Evolutionary conservation across 2,797 vertebrate genomes (phyloP).

Genomic region (Melanotaenia trifasciata): DNA sequence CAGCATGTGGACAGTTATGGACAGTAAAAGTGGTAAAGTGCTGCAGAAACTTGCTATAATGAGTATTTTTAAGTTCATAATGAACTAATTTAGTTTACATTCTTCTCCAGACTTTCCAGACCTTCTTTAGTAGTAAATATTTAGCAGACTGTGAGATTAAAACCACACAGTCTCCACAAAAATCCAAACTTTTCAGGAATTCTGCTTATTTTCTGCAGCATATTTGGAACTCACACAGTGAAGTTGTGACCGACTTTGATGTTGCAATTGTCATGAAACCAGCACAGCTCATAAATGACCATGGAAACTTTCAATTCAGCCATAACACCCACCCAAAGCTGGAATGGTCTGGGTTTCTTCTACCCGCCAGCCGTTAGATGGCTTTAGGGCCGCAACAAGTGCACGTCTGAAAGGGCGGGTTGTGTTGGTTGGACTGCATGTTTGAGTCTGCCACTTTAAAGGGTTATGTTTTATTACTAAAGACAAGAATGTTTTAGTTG

Average conservation of each 20-base stretch:
- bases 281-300: slow-evolving; percentile 56
- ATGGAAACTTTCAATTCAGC: slow-evolving; percentile 68
- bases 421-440: slow-evolving; percentile 57
- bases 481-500: slow-evolving; percentile 64
- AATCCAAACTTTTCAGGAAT: slow-evolving; percentile 54
- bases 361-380: slow-evolving; percentile 25
- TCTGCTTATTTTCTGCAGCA: slow-evolving; percentile 31
- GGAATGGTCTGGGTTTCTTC: slow-evolving; percentile 40
- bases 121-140: slow-evolving; percentile 55
- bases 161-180: slow-evolving; percentile 58
- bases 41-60: slow-evolving; percentile 4
- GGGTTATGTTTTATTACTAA: slow-evolving; percentile 56
- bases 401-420: slow-evolving; percentile 81
- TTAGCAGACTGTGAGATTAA: slow-evolving; percentile 51
- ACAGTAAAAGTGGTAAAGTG: slow-evolving; percentile 26
- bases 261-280: slow-evolving; percentile 61
- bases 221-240: slow-evolving; percentile 46
- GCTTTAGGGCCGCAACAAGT: slow-evolving; percentile 72
- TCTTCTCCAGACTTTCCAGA: slow-evolving; percentile 37
- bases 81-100: slow-evolving; percentile 34
- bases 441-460: slow-evolving; percentile 68
- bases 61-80: slow-evolving; percentile 40
- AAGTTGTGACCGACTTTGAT: slow-evolving; percentile 53
- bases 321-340: slow-evolving; percentile 46
- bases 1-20: not conserved